Conservation (phyloP, 2,113 vertebrate species). For the Gymnobelideus leadbeateri region DNA sequence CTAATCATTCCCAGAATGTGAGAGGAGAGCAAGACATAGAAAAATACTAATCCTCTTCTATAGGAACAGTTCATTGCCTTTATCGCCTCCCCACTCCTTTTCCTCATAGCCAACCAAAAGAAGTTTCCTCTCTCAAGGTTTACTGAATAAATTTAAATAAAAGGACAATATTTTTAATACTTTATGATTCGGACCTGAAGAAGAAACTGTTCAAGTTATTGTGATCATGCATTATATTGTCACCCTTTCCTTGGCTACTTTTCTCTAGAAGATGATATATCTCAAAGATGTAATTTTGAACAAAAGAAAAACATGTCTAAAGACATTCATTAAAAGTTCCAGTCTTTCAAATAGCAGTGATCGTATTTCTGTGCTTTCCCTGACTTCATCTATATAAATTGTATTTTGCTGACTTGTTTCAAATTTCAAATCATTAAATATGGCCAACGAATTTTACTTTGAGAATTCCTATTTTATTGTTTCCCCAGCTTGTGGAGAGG, state of each 20-base stretch:
- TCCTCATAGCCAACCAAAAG: fast-evolving
- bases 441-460: neutral
- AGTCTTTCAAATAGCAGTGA: neutral
- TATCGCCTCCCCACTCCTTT: fast-evolving
- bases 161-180: neutral
- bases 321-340: neutral
- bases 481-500: neutral
- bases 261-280: neutral
- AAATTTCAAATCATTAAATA: neutral
- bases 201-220: neutral
- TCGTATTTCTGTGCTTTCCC: neutral
- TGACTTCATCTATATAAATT: neutral
- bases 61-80: fast-evolving
- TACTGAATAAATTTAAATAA: neutral
- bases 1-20: no score
- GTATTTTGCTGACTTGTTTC: neutral
- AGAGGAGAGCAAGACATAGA: fast-evolving
- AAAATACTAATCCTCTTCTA: fast-evolving
- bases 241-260: neutral
- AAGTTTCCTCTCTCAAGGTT: neutral
- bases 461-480: neutral
- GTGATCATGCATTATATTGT: neutral
- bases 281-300: neutral
- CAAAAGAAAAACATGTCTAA: neutral
- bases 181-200: neutral